A percentile compares a stretch with the other conserved stretches of the same genome.
phyloP scores from a whole-genome alignment of 2,797 vertebrate genomes.

The Picus viridis region DNA sequence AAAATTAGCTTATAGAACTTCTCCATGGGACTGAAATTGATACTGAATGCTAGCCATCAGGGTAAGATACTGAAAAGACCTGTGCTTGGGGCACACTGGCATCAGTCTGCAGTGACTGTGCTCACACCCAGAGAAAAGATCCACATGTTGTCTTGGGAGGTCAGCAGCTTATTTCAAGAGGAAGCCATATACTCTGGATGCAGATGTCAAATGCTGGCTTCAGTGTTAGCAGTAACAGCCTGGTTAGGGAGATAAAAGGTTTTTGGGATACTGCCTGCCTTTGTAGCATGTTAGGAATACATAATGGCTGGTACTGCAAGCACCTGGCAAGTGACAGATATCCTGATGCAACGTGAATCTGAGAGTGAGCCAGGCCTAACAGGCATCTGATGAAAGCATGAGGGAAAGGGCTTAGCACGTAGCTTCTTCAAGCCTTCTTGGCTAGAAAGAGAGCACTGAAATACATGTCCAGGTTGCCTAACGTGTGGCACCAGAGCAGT shows the following conservation, averaged over 20 bases:
- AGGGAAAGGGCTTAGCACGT: constrained; percentile 5
- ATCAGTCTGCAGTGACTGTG: rapidly evolving
- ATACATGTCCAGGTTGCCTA: constrained; percentile 59
- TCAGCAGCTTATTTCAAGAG: constrained; percentile 58
- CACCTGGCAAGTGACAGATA: neutral
- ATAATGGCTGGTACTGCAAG: neutral
- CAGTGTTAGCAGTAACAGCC: neutral
- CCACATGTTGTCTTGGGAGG: neutral
- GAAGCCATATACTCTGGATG: constrained; percentile 51
- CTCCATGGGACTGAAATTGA: neutral
- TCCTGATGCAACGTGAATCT: neutral
- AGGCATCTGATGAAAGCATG: neutral
- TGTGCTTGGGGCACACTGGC: neutral
- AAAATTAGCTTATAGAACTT: constrained; percentile 30
- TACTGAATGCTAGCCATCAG: neutral
- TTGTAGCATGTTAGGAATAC: neutral
- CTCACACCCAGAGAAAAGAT: neutral
- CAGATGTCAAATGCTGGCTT: neutral
- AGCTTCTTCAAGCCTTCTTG: constrained; percentile 2
- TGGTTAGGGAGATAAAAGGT: neutral
- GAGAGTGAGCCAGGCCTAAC: neutral
- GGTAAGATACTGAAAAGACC: neutral
- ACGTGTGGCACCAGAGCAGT: constrained; percentile 58
- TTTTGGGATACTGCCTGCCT: neutral
- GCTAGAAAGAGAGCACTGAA: constrained; percentile 32